These are phyloP conservation scores for Macquaria ambigua DNA, from an alignment of 2,113 vertebrate species.

Conservation along the genomic window DNA sequence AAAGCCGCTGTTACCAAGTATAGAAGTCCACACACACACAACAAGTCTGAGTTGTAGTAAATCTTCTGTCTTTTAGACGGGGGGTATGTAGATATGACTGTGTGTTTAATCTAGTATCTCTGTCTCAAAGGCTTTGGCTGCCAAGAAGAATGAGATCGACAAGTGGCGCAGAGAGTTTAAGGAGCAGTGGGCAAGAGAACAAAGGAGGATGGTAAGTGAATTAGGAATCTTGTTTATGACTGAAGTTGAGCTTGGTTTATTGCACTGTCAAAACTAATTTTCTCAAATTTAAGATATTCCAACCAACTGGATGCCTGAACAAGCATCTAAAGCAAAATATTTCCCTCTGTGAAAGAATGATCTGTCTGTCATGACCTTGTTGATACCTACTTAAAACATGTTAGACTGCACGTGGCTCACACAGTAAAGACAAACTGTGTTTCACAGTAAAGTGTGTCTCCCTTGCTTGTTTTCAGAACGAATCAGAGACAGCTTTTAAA, in stretches of 20 bases:
- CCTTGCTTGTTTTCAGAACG: conserved; percentile 80
- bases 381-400: not conserved
- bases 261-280: conserved; percentile 19
- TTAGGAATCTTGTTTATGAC: not conserved
- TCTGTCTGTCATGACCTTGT: not conserved
- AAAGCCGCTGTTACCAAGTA: conserved; percentile 91
- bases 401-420: not conserved
- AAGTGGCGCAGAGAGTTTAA: conserved; percentile 95
- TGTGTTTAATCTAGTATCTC: conserved; percentile 30
- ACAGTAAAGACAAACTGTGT: not conserved
- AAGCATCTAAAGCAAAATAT: conserved; percentile 2
- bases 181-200: conserved; percentile 91
- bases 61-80: not conserved
- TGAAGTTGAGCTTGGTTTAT: conserved; percentile 1
- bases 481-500: conserved; percentile 85
- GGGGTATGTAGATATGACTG: not conserved
- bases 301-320: not conserved
- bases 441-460: not conserved
- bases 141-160: conserved; percentile 93
- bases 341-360: not conserved
- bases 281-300: not conserved
- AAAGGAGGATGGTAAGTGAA: conserved; percentile 89
- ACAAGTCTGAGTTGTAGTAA: not conserved
- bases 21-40: conserved; percentile 4
- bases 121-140: conserved; percentile 86